Percentiles rank a stretch among this genome's conserved stretches.
Evolutionary conservation across 2,113 vertebrate genomes (phyloP).

Genomic region (Rhabdornis inornatus): DNA sequence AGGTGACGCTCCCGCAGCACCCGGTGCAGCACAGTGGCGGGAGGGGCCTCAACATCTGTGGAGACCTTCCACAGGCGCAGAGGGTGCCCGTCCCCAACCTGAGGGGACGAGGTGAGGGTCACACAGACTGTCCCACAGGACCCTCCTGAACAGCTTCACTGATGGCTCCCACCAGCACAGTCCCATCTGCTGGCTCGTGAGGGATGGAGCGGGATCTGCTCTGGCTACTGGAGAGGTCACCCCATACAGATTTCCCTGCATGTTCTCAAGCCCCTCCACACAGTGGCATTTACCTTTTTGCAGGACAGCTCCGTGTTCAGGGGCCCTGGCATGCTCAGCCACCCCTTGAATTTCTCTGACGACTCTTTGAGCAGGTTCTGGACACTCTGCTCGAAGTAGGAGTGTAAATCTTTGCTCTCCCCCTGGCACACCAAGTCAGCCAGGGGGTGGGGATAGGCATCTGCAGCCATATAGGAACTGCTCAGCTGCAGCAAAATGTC

Average conservation of each 20-base stretch:
- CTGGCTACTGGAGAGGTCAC: background rate
- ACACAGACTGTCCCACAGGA: background rate
- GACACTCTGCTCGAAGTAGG: slow-evolving; percentile 76
- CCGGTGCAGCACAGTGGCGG: slow-evolving; percentile 74
- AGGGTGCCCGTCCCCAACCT: slow-evolving; percentile 81
- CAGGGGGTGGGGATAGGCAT: slow-evolving; percentile 72
- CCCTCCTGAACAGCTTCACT: fast-evolving
- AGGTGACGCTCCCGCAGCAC: slow-evolving; percentile 83
- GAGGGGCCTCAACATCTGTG: slow-evolving; percentile 78
- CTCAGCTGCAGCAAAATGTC: slow-evolving; percentile 83
- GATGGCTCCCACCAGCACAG: background rate
- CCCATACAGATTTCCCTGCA: fast-evolving
- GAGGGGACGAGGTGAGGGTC: background rate
- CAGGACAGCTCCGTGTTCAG: slow-evolving; percentile 80
- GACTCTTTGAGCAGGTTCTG: slow-evolving; percentile 77
- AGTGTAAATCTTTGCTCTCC: slow-evolving; percentile 61
- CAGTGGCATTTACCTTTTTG: slow-evolving; percentile 74
- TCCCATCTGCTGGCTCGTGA: background rate
- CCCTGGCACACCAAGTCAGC: slow-evolving; percentile 60
- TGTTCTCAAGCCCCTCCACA: background rate
- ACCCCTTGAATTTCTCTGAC: slow-evolving; percentile 80
- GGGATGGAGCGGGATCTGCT: background rate
- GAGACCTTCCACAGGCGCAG: slow-evolving; percentile 82
- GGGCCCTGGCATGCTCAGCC: slow-evolving; percentile 71
- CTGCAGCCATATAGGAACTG: slow-evolving; percentile 78